These are phyloP conservation scores for Stomatorhinus walkeri DNA, from an alignment of 2,797 vertebrate species.

Conservation along the genomic window DNA sequence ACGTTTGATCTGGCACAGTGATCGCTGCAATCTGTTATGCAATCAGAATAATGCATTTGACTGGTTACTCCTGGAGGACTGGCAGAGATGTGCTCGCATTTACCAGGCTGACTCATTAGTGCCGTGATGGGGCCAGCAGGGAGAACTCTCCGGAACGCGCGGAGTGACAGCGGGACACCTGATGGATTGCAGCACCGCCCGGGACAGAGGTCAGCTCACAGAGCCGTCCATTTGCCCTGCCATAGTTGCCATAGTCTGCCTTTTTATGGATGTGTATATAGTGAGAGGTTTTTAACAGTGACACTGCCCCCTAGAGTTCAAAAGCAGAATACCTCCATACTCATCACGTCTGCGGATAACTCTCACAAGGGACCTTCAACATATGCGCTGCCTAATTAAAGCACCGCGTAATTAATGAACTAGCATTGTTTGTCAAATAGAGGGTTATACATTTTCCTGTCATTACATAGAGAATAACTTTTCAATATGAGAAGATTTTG, in stretches of 20 bases:
- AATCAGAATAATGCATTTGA: constrained; percentile 7
- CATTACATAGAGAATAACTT: neutral
- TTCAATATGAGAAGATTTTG: neutral
- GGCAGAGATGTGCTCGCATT: neutral
- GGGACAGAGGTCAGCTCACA: neutral
- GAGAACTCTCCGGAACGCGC: neutral
- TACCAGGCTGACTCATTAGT: neutral
- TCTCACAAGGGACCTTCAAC: neutral
- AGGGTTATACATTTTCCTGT: neutral
- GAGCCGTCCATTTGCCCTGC: constrained; percentile 5
- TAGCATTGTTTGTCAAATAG: neutral
- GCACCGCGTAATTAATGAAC: neutral
- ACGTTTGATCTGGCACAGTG: neutral
- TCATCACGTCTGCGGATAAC: neutral
- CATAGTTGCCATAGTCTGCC: neutral
- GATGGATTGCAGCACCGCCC: neutral
- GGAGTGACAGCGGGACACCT: neutral
- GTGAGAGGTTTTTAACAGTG: neutral
- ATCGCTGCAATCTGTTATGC: neutral
- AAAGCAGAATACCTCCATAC: neutral
- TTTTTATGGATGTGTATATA: neutral
- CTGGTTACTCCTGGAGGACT: neutral
- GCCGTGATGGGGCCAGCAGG: neutral
- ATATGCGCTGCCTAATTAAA: neutral
- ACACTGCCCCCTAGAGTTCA: constrained; percentile 8